These are phyloP conservation scores for Euura lappo DNA, from an alignment of 1,140 invertebrate species.

Conservation along the genomic window DNA sequence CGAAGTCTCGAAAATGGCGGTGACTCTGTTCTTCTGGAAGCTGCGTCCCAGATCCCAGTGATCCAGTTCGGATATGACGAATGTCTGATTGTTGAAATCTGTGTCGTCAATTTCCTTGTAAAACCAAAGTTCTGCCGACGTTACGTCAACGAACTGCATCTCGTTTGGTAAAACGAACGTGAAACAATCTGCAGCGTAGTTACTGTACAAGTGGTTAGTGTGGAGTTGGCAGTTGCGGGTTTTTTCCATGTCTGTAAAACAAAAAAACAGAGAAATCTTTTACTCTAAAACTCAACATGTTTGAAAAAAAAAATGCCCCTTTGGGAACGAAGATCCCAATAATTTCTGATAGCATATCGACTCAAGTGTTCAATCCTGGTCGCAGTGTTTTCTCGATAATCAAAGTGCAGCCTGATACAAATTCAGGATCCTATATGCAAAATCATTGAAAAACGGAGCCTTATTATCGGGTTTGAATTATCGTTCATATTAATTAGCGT, in stretches of 20 bases:
- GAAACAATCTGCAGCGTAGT: constrained; percentile 72
- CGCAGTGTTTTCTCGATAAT: no score
- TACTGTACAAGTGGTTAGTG: constrained; percentile 50
- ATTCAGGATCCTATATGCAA: no score
- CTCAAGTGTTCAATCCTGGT: no score
- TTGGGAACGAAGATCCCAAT: no score
- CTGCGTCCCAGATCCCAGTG: constrained; percentile 74
- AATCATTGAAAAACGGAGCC: no score
- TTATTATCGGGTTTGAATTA: no score
- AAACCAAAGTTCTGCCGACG: constrained; percentile 79
- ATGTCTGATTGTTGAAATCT: constrained; percentile 71
- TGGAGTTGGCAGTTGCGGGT: constrained; percentile 47
- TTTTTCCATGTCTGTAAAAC: constrained; percentile 35
- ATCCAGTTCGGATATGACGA: constrained; percentile 80
- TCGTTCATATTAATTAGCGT: background rate
- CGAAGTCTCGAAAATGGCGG: constrained; percentile 75
- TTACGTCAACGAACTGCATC: constrained; percentile 73
- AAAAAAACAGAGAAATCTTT: no score
- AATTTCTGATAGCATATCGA: no score
- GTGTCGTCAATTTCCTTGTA: constrained; percentile 71
- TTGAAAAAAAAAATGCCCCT: no score
- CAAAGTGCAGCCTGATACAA: no score
- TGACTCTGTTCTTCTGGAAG: constrained; percentile 74
- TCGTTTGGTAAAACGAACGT: constrained; percentile 73
- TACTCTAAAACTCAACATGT: no score